These are phyloP conservation scores for Muraenolepis orangiensis DNA, from an alignment of 2,797 vertebrate species.

Conservation along the genomic window DNA sequence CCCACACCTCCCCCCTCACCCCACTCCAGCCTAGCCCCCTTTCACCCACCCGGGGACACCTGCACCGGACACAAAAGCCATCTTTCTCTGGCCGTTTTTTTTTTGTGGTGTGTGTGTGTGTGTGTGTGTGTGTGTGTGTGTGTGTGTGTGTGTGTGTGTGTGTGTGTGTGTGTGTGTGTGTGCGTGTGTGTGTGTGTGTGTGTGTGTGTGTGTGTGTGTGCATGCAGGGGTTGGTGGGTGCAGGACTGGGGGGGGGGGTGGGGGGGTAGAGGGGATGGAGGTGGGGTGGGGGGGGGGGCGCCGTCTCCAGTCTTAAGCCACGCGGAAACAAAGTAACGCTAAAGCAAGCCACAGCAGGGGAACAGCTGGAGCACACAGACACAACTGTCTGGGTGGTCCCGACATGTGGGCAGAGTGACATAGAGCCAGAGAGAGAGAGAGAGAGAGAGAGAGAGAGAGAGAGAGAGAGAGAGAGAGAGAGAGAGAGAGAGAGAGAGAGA, in stretches of 20 bases:
- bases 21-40: slow-evolving; percentile 52
- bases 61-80: slow-evolving; percentile 77
- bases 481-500: slow-evolving; percentile 12
- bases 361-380: slow-evolving; percentile 76
- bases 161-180: slow-evolving; percentile 39
- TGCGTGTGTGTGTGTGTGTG: slow-evolving; percentile 42
- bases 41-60: slow-evolving; percentile 75
- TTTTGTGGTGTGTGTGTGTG: slow-evolving; percentile 44
- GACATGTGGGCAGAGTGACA: slow-evolving; percentile 23
- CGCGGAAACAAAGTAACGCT: slow-evolving; percentile 80
- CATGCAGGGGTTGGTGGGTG: slow-evolving; percentile 33
- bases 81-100: slow-evolving; percentile 36
- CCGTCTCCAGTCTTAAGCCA: slow-evolving; percentile 62
- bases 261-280: slow-evolving; percentile 18
- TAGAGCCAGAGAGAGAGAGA: slow-evolving; percentile 41
- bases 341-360: slow-evolving; percentile 71
- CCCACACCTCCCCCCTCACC: not conserved
- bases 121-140: slow-evolving; percentile 42
- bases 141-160: slow-evolving; percentile 37
- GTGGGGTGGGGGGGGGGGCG: slow-evolving; percentile 30
- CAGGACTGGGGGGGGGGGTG: slow-evolving; percentile 14
- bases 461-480: not conserved
- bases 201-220: slow-evolving; percentile 32
- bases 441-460: slow-evolving; percentile 43
- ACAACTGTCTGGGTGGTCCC: slow-evolving; percentile 70